Base-by-base conservation (phyloP, 2,888 invertebrate genomes). In the Piscicola geometra region DNA sequence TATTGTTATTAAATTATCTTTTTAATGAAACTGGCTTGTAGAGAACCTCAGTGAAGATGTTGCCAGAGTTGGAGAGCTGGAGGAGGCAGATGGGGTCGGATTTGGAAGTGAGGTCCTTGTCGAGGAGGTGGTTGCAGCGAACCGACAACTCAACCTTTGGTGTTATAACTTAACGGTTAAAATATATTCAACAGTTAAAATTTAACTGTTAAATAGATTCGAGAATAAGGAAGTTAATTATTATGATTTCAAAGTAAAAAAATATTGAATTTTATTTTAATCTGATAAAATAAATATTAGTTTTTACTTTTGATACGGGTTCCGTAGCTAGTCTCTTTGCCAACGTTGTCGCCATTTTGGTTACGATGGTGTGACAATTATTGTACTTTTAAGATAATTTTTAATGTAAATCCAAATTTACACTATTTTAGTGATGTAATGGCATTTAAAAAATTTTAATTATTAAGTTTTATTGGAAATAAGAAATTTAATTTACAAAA, bases 81-180 rank as follows among this genome's bases (percentile, higher is more conserved):
- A 85, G 74, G 0, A 83, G 82, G 72, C 82, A 83, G 79, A 83
- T 83, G 0, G 85, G 85, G 75, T 85, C 85, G 25, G 84, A 84
- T 76, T 83, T 83, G 18, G 84, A 84, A 33, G 80, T 80, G 2
- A 82, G 78, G 77, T 85, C 85, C 77, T 81, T 83, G 78, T 85
- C 82, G 9, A 81, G 74, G 3, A 85, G 80, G 76, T 81, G 80
- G 32, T 80, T 80, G 73, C 80, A 80, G 35, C 77, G 76, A 3
- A 80, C 68, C 32, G 73, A 76, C 1, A 80, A 47, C 41, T 79
- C 79, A 3, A 79, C 75, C 75, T 78, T 77, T 5, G 75, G 72
- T 0, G 70, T 18, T 56, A 5, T 56, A 56, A 15, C n/a, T 25
- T 18, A 5, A 25, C 3, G n/a, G 25, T 25, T 56, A 18, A 3